These are phyloP conservation scores for Rhinolophus sinicus DNA, from an alignment of 2,113 vertebrate genomes.

Conservation along the genomic window DNA sequence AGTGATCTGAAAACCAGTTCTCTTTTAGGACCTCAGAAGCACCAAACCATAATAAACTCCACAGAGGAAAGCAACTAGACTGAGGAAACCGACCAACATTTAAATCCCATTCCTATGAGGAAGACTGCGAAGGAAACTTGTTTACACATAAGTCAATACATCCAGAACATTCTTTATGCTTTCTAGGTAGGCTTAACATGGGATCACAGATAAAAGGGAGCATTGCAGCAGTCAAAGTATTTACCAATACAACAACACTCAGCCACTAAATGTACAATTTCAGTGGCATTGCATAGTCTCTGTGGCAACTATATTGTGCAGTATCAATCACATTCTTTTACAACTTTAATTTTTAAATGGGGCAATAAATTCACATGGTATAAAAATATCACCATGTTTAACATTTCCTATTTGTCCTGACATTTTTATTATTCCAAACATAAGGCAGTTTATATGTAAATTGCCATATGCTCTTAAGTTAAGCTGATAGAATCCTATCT, in stretches of 20 bases:
- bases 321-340: conserved; percentile 69
- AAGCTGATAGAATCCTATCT: conserved; percentile 61
- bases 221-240: conserved; percentile 12
- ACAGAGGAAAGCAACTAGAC: conserved; percentile 20
- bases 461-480: conserved; percentile 76
- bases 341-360: conserved; percentile 75
- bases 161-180: conserved; percentile 50
- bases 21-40: conserved; percentile 30
- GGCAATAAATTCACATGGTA: conserved; percentile 63
- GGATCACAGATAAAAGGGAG: conserved; percentile 53
- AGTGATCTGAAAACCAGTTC: conserved; percentile 61
- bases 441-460: conserved; percentile 80
- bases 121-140: conserved; percentile 47
- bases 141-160: conserved; percentile 64
- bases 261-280: background rate
- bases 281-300: background rate
- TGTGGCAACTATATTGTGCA: background rate
- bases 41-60: conserved; percentile 51
- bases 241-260: conserved; percentile 64
- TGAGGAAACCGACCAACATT: background rate
- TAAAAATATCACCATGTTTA: conserved; percentile 79
- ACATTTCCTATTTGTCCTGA: conserved; percentile 72
- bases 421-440: conserved; percentile 78
- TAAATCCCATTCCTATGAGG: conserved; percentile 19
- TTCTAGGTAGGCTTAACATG: conserved; percentile 46